phyloP scores from a whole-genome alignment of 2,888 invertebrate genomes.

The Aelia acuminata region DNA sequence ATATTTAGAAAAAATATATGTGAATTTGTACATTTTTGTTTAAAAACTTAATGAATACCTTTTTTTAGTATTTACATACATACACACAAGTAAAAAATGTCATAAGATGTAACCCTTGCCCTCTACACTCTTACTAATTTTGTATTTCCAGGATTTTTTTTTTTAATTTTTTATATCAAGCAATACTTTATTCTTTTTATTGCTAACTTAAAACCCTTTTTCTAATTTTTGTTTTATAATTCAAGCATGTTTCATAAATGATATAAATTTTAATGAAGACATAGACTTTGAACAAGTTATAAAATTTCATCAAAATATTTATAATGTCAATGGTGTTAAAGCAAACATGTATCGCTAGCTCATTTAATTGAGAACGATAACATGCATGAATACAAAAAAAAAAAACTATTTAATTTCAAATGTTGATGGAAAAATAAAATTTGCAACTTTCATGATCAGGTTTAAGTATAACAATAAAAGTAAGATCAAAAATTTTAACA shows the following conservation, averaged over 20 bases:
- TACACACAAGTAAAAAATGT: slow-evolving; percentile 42
- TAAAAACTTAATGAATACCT: slow-evolving; percentile 49
- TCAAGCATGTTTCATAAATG: background rate
- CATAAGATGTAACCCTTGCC: slow-evolving; percentile 50
- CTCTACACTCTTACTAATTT: slow-evolving; percentile 23
- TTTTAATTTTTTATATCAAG: background rate
- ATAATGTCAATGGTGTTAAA: slow-evolving; percentile 3
- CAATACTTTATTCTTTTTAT: slow-evolving; percentile 15
- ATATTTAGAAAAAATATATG: slow-evolving; percentile 49
- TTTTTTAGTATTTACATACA: slow-evolving; percentile 25
- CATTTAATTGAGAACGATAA: slow-evolving; percentile 24
- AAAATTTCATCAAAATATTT: background rate
- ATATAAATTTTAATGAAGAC: background rate
- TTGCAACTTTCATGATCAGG: background rate
- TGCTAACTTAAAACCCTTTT: slow-evolving; percentile 43
- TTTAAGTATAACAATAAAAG: slow-evolving; percentile 40
- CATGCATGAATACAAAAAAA: background rate
- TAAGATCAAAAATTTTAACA: background rate
- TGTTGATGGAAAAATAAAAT: background rate
- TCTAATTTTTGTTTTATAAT: background rate
- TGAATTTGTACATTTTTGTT: slow-evolving; percentile 51
- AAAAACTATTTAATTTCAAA: background rate
- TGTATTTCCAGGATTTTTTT: slow-evolving; percentile 15
- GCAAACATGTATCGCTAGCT: slow-evolving; percentile 25
- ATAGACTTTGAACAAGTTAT: background rate